phyloP scores from a whole-genome alignment of 2,888 invertebrate species.

The Laspeyria flexula region DNA sequence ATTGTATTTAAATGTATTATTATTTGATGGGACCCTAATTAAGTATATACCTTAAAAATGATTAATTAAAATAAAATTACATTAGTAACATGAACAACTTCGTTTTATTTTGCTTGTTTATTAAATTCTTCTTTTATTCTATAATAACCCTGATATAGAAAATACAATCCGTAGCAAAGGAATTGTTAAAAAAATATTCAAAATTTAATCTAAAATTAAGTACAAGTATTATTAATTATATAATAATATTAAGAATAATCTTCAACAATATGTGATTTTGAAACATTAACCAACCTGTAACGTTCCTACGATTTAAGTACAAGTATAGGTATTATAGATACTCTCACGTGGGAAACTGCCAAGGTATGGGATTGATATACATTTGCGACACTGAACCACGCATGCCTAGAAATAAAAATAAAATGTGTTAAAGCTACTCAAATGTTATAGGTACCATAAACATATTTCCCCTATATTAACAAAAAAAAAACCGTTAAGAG shows the following conservation, averaged over 20 bases:
- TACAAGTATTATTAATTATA: conserved; percentile 37
- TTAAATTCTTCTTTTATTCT: conserved; percentile 8
- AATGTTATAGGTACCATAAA: no score
- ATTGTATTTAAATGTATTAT: conserved; percentile 37
- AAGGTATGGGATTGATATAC: conserved; percentile 88
- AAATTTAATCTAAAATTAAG: conserved; percentile 67
- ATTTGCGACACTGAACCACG: conserved; percentile 88
- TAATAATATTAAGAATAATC: conserved; percentile 1
- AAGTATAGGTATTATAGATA: no score
- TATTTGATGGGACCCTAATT: conserved; percentile 72
- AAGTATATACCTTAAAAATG: conserved; percentile 47
- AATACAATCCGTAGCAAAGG: conserved; percentile 51
- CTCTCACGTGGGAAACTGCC: conserved; percentile 80
- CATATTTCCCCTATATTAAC: no score
- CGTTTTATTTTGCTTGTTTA: conserved; percentile 60
- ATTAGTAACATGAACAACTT: conserved; percentile 40
- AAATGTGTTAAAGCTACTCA: not conserved
- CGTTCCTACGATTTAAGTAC: conserved; percentile 26
- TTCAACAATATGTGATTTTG: conserved; percentile 31
- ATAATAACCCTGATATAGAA: conserved; percentile 43
- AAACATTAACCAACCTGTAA: conserved; percentile 5
- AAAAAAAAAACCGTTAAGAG: no score
- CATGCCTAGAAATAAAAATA: conserved; percentile 78
- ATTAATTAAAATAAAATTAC: conserved; percentile 45
- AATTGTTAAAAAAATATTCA: conserved; percentile 58